Conservation (phyloP, 2,888 invertebrate species). For the Drosophila fungiperda region DNA sequence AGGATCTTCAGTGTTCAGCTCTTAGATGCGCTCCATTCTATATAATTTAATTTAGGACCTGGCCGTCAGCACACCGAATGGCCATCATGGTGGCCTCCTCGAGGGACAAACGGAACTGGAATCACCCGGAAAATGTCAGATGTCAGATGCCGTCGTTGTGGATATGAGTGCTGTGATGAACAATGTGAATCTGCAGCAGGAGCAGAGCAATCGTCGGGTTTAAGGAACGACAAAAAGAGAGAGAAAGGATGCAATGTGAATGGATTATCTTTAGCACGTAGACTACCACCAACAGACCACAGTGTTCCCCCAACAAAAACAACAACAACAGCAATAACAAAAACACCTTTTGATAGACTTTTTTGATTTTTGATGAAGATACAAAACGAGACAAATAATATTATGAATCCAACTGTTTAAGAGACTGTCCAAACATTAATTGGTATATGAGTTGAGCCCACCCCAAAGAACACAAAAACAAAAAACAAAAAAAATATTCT, state of each 20-base stretch:
- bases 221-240: slow-evolving; percentile 28
- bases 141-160: slow-evolving; percentile 87
- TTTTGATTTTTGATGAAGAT: slow-evolving; percentile 38
- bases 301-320: slow-evolving; percentile 60
- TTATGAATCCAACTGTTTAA: slow-evolving; percentile 27
- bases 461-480: slow-evolving; percentile 9
- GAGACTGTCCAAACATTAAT: slow-evolving; percentile 51
- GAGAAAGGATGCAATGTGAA: neutral
- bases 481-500: neutral
- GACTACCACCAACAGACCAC: slow-evolving; percentile 56
- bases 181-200: slow-evolving; percentile 77
- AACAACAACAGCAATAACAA: slow-evolving; percentile 27
- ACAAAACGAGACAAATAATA: slow-evolving; percentile 6
- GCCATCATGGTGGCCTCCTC: slow-evolving; percentile 84
- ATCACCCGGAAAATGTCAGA: slow-evolving; percentile 85
- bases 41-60: slow-evolving; percentile 83
- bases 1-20: neutral
- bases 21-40: neutral
- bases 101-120: slow-evolving; percentile 86
- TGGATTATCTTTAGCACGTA: slow-evolving; percentile 12
- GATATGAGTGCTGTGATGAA: slow-evolving; percentile 86
- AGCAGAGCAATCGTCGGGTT: slow-evolving; percentile 71
- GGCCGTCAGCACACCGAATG: slow-evolving; percentile 85
- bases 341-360: slow-evolving; percentile 51
- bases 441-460: slow-evolving; percentile 49